Base-by-base conservation (phyloP, 1,140 invertebrate species). In the Pachypeltis micranthus region DNA sequence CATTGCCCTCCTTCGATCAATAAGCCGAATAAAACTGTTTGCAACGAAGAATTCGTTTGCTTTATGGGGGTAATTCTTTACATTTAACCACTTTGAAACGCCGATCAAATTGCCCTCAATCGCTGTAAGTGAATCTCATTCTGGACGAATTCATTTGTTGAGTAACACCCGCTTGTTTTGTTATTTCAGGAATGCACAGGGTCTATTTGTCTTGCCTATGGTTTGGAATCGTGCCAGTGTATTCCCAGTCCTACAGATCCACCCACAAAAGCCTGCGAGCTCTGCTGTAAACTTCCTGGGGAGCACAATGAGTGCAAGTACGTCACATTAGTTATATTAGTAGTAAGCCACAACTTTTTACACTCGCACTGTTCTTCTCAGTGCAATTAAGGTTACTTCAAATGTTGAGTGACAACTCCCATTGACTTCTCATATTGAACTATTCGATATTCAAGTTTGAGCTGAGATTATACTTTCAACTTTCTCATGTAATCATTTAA, bases 181-280 rank as follows among this genome's bases (percentile, higher is more conserved):
- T 31, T 51, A 55, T 73, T 72, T 1, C 65, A 88, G 86, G 88
- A 93, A 75, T 96, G 93, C 70, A 91, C 90, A 0, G 91, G 91
- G 0, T 94, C 91, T 44, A 92, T 96, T 70, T 96, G 93, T 74
- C 76, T 92, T 63, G 87, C 87, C 2, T 96, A 96, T 73, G 91
- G 91, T 23, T 80, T 98, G 73, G 91, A 96, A 76, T 96, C 94
- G 14, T 99, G 96, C 72, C 96, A 97, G 74, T 93, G 92, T 77
- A 80, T 87, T 69, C 83, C 87, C 39, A 81, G 84, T 63, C 78
- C 82, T 2, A 78, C 81, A 51, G 90, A 93, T 74, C 83, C 86
- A 65, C 78, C 83, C 26, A 90, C 87, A 4, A 91, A 92, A 71
- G 85, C 89, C 1, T 94, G 91, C 73, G 91, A 94, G 75, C 78